phyloP scores from a whole-genome alignment of 2,888 invertebrate species.

The Aporophyla nigra region DNA sequence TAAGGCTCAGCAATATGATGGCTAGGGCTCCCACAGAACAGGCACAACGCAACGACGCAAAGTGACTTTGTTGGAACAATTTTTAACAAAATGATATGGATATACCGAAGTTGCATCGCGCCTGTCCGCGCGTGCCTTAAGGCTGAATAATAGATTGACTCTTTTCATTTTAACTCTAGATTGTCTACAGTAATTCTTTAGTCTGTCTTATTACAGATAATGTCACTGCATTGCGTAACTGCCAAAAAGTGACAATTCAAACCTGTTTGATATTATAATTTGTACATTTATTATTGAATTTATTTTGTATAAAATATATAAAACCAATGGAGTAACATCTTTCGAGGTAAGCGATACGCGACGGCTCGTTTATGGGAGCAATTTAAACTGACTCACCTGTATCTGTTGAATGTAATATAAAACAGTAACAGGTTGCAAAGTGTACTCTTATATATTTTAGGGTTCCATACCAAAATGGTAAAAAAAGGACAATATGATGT shows the following conservation, averaged over 20 bases:
- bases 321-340: neutral
- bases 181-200: slow-evolving; percentile 9
- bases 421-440: neutral
- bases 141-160: neutral
- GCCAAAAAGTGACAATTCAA: slow-evolving; percentile 33
- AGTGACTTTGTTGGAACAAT: too few relatives aligned
- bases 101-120: too few relatives aligned
- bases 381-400: neutral
- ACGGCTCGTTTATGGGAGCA: neutral
- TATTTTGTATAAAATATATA: neutral
- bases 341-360: slow-evolving; percentile 6
- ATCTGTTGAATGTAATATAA: neutral
- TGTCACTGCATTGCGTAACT: slow-evolving; percentile 1
- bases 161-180: neutral
- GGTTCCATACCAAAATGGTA: neutral
- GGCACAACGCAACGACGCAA: too few relatives aligned
- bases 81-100: too few relatives aligned
- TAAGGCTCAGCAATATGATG: too few relatives aligned
- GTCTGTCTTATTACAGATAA: neutral
- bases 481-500: neutral
- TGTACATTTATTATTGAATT: slow-evolving; percentile 8
- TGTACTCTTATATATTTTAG: neutral
- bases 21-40: too few relatives aligned
- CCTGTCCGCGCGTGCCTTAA: too few relatives aligned
- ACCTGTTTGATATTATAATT: neutral